phyloP scores from a whole-genome alignment of 1,140 invertebrate species.

The Pseudomyrmex concolor region DNA sequence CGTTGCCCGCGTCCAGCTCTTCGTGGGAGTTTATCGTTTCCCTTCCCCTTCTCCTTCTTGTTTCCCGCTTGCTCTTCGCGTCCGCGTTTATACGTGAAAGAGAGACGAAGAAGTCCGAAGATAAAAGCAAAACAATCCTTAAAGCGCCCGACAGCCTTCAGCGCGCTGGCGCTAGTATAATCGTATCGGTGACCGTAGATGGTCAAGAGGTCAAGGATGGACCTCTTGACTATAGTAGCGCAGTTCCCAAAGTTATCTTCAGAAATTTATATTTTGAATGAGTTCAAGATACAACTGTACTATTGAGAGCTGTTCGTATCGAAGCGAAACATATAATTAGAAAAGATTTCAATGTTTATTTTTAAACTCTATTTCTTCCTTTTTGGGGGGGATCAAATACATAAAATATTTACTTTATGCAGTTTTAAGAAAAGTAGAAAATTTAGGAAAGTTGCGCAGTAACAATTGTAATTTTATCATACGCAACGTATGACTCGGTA shows the following conservation, averaged over 20 bases:
- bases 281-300: neutral
- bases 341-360: too few relatives aligned
- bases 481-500: neutral
- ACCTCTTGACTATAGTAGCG: conserved; percentile 16
- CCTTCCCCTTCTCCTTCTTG: neutral
- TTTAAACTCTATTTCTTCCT: too few relatives aligned
- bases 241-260: conserved; percentile 20
- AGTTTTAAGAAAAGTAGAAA: neutral
- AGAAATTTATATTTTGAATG: neutral
- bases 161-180: conserved; percentile 49
- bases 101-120: conserved; percentile 38
- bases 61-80: neutral
- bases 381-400: neutral
- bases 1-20: conserved; percentile 75
- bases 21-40: conserved; percentile 74
- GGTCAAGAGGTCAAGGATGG: conserved; percentile 66
- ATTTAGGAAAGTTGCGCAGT: too few relatives aligned
- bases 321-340: neutral
- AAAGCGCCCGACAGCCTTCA: conserved; percentile 48
- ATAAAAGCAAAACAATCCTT: conserved; percentile 68
- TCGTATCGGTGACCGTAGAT: conserved; percentile 68
- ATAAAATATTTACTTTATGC: neutral
- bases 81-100: conserved; percentile 26
- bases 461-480: neutral
- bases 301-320: neutral